Evolutionary conservation across 2,113 vertebrate genomes (phyloP).

Genomic region (Hippocampus zosterae): DNA sequence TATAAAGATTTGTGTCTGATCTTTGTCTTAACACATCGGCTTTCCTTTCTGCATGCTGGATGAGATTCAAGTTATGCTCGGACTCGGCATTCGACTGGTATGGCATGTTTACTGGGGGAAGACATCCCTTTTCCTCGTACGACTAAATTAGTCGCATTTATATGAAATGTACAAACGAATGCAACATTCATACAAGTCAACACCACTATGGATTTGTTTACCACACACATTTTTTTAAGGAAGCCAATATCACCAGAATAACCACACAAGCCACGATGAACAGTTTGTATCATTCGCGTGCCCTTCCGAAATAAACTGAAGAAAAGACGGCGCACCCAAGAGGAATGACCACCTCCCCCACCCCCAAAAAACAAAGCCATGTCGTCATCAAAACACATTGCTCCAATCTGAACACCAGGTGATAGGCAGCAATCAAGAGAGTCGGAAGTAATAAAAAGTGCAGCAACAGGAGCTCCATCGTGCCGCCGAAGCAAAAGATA

Average conservation of each 20-base stretch:
- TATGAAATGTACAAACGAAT: background rate
- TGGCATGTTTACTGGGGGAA: background rate
- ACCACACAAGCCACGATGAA: background rate
- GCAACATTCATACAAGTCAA: background rate
- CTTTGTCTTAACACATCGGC: slow-evolving; percentile 30
- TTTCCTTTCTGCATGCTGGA: slow-evolving; percentile 28
- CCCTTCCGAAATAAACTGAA: background rate
- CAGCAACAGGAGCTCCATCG: background rate
- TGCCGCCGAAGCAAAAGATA: background rate
- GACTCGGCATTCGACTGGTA: slow-evolving; percentile 16
- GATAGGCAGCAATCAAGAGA: background rate
- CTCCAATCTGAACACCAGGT: background rate
- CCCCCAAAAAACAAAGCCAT: background rate
- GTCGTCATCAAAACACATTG: background rate
- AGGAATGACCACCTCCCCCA: background rate
- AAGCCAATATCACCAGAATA: too few species aligned
- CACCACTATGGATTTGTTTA: background rate
- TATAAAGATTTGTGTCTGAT: slow-evolving; percentile 32
- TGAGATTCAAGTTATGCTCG: slow-evolving; percentile 15
- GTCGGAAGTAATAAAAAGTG: too few species aligned
- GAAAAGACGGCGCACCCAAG: background rate
- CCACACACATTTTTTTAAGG: background rate
- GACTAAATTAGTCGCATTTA: background rate
- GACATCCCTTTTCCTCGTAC: background rate
- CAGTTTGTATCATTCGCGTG: background rate